A percentile compares a stretch with the other conserved stretches of the same genome.
phyloP scores from a whole-genome alignment of 2,888 invertebrate genomes.

The Sericinus montela region DNA sequence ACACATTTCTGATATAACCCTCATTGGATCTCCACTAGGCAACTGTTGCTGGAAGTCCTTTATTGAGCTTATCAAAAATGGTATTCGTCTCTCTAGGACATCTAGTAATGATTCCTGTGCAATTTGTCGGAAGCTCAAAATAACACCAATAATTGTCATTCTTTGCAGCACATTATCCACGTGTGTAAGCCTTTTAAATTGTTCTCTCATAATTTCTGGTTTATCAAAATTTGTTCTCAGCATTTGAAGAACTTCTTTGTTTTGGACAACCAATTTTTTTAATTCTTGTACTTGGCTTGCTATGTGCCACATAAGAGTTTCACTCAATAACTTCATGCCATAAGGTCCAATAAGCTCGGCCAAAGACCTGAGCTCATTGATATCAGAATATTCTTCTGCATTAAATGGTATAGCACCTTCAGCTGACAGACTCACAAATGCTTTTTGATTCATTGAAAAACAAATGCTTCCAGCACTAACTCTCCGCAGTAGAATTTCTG shows the following conservation, averaged over 20 bases:
- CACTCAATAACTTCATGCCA: constrained; percentile 97
- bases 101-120: constrained; percentile 96
- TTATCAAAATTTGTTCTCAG: constrained; percentile 98
- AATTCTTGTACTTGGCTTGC: constrained; percentile 98
- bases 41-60: constrained; percentile 96
- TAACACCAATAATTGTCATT: constrained; percentile 99
- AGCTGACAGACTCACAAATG: constrained; percentile 95
- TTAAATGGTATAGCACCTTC: constrained; percentile 96
- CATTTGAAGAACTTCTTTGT: constrained; percentile 94
- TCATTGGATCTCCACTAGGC: constrained; percentile 92
- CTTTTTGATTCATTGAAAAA: constrained; percentile 97
- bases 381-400: constrained; percentile 98
- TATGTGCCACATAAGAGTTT: constrained; percentile 99
- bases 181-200: constrained; percentile 92
- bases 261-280: constrained; percentile 92
- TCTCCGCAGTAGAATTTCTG: constrained; percentile 89
- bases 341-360: constrained; percentile 99
- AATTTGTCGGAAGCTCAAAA: constrained; percentile 95
- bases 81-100: constrained; percentile 95
- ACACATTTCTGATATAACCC: constrained; percentile 98
- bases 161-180: constrained; percentile 97
- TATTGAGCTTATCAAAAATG: constrained; percentile 96
- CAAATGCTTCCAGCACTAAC: constrained; percentile 98
- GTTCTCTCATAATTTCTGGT: constrained; percentile 98
- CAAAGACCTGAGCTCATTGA: constrained; percentile 95